Evolutionary conservation across 2,888 invertebrate species (phyloP).

Genomic region (Vesta saturnalis): DNA sequence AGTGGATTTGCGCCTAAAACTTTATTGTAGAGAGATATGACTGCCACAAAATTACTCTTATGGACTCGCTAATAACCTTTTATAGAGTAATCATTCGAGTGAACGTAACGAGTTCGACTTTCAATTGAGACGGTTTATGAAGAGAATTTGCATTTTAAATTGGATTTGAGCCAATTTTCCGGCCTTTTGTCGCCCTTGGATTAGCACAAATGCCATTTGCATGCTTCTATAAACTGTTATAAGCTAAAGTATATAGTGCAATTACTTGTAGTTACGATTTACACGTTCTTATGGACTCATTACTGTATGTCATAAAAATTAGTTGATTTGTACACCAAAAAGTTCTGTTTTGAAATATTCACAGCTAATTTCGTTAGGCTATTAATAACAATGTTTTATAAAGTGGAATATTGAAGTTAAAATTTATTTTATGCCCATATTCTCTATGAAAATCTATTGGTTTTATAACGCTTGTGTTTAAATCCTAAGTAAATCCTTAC

Average conservation of each 20-base stretch:
- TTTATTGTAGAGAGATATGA: too few species aligned
- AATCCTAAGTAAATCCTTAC: too few species aligned
- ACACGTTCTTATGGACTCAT: not conserved
- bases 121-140: slow-evolving; percentile 49
- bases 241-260: slow-evolving; percentile 41
- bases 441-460: too few species aligned
- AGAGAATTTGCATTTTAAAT: slow-evolving; percentile 58
- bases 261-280: slow-evolving; percentile 32
- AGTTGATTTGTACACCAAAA: too few species aligned
- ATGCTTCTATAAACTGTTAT: slow-evolving; percentile 38
- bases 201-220: slow-evolving; percentile 45
- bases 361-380: too few species aligned
- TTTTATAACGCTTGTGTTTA: too few species aligned
- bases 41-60: slow-evolving; percentile 28
- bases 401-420: too few species aligned
- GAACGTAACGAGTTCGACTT: slow-evolving; percentile 46
- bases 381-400: too few species aligned
- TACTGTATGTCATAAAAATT: too few species aligned
- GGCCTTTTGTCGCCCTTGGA: slow-evolving; percentile 55
- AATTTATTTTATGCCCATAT: too few species aligned
- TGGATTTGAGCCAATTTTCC: slow-evolving; percentile 59
- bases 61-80: slow-evolving; percentile 32
- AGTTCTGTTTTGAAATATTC: too few species aligned
- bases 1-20: not conserved
- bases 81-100: slow-evolving; percentile 35